These are phyloP conservation scores for Helicoverpa assulta DNA, from an alignment of 2,888 invertebrate genomes.

Conservation along the genomic window DNA sequence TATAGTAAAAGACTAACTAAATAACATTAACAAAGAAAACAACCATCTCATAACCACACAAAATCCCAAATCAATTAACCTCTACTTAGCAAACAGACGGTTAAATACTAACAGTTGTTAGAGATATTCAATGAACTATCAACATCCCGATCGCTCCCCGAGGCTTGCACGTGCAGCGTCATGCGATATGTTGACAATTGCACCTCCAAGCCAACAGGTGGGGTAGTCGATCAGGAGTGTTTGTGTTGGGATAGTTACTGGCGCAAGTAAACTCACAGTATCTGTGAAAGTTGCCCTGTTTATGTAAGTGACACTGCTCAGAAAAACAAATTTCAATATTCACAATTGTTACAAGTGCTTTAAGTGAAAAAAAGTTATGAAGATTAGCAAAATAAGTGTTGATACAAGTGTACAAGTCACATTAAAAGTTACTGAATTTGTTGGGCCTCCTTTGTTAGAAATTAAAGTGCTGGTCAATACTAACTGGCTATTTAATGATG, in stretches of 20 bases:
- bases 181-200: constrained; percentile 71
- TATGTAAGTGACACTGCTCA: not conserved
- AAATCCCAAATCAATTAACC: constrained; percentile 40
- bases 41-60: not conserved
- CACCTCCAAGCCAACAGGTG: constrained; percentile 74
- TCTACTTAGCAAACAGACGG: constrained; percentile 15
- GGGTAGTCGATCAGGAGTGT: constrained; percentile 53
- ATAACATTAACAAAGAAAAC: not conserved
- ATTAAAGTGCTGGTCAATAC: too few relatives aligned
- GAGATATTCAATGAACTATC: constrained; percentile 59
- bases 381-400: too few relatives aligned
- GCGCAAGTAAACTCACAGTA: not conserved
- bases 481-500: too few relatives aligned
- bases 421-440: too few relatives aligned
- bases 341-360: too few relatives aligned
- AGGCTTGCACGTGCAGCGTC: constrained; percentile 66
- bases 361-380: too few relatives aligned
- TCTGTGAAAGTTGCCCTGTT: not conserved
- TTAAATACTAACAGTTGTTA: constrained; percentile 42
- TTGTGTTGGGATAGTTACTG: constrained; percentile 32
- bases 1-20: too few relatives aligned
- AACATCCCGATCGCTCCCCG: constrained; percentile 57
- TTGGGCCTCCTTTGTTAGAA: too few relatives aligned
- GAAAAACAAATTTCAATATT: not conserved
- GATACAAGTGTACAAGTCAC: too few relatives aligned